phyloP scores from a whole-genome alignment of 2,888 invertebrate genomes.

The Leptopilina myrica region DNA sequence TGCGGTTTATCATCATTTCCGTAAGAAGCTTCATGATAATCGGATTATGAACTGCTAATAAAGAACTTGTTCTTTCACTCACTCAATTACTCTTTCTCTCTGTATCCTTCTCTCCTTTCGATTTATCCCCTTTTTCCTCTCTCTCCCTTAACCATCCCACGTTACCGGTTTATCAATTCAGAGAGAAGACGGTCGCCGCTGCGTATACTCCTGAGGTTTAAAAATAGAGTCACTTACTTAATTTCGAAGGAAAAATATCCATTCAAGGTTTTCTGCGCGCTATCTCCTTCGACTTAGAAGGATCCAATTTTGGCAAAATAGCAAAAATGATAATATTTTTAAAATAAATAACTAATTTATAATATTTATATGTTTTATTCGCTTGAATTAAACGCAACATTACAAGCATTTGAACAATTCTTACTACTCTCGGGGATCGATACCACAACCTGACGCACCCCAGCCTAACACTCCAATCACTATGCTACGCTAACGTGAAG shows the following conservation, averaged over 20 bases:
- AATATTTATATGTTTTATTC: no score
- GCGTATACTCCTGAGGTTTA: slow-evolving; percentile 34
- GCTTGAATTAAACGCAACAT: no score
- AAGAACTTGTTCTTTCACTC: slow-evolving; percentile 41
- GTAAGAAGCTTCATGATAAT: slow-evolving; percentile 50
- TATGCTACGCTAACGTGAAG: no score
- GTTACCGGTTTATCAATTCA: slow-evolving; percentile 11
- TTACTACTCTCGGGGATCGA: no score
- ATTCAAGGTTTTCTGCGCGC: slow-evolving; percentile 13
- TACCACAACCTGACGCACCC: no score
- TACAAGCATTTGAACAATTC: no score
- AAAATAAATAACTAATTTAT: no score
- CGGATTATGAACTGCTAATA: slow-evolving; percentile 47
- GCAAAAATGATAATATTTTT: no score
- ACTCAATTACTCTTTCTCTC: neutral
- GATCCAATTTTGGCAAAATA: no score
- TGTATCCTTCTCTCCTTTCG: slow-evolving; percentile 33
- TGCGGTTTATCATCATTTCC: slow-evolving; percentile 45
- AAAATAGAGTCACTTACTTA: slow-evolving; percentile 49
- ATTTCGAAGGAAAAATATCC: slow-evolving; percentile 53
- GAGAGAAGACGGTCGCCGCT: slow-evolving; percentile 9
- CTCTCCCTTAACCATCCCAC: neutral
- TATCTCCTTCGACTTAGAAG: slow-evolving; percentile 48
- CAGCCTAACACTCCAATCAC: no score
- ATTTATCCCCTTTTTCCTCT: neutral